These are phyloP conservation scores for Pseudoips prasinana DNA, from an alignment of 2,888 invertebrate genomes.

Conservation along the genomic window DNA sequence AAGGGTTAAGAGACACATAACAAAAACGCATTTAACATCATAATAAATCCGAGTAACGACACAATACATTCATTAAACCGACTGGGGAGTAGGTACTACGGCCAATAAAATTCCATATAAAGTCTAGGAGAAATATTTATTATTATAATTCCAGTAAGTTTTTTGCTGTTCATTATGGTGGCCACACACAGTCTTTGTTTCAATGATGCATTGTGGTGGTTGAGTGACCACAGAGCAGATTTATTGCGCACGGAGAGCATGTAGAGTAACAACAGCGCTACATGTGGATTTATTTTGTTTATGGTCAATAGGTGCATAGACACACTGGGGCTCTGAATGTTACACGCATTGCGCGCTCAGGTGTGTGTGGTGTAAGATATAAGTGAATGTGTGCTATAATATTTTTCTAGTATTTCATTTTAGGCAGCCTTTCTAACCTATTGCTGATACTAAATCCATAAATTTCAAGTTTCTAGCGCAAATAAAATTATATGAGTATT, in stretches of 20 bases:
- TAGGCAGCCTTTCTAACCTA: too few species aligned
- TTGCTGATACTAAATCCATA: too few species aligned
- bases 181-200: conserved; percentile 44
- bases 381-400: neutral
- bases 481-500: too few species aligned
- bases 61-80: conserved; percentile 28
- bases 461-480: too few species aligned
- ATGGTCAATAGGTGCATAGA: conserved; percentile 43
- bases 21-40: conserved; percentile 18
- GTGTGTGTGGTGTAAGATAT: conserved; percentile 14
- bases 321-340: conserved; percentile 26
- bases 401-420: too few species aligned
- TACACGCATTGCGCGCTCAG: conserved; percentile 27
- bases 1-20: conserved; percentile 12
- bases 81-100: conserved; percentile 10
- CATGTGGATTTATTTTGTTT: conserved; percentile 58
- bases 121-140: conserved; percentile 37
- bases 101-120: conserved; percentile 36
- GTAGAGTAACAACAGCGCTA: conserved; percentile 46
- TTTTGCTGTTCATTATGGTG: conserved; percentile 43
- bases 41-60: conserved; percentile 29
- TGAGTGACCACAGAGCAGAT: conserved; percentile 46
- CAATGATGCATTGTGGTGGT: conserved; percentile 47
- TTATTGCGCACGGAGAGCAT: conserved; percentile 45
- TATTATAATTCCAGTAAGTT: conserved; percentile 25